These are phyloP conservation scores for Dendrophyllia cribrosa DNA, from an alignment of 64 coral and sea anemone genomes.

Conservation along the genomic window DNA sequence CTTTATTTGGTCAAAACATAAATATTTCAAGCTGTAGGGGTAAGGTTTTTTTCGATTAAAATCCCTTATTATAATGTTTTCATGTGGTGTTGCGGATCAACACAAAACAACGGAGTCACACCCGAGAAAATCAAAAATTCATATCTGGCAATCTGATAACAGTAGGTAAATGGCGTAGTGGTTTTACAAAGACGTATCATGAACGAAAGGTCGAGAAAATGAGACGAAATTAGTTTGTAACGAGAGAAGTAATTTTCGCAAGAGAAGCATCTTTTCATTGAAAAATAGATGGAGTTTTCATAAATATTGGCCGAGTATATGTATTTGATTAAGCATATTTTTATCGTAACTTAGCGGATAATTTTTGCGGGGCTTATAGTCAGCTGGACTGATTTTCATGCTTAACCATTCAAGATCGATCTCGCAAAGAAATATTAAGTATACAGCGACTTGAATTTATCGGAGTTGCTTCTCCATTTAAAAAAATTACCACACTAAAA, in stretches of 20 bases:
- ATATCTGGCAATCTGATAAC: background rate
- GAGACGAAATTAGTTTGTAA: background rate
- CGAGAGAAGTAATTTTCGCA: background rate
- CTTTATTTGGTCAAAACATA: background rate
- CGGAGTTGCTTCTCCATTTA: too few species aligned
- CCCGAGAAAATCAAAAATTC: constrained; percentile 23
- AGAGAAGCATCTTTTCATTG: background rate
- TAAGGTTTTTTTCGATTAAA: constrained; percentile 9
- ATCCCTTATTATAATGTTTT: constrained; percentile 33
- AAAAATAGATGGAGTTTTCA: background rate
- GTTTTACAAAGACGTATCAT: background rate
- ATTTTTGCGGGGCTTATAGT: background rate
- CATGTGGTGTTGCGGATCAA: constrained; percentile 3
- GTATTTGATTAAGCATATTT: background rate
- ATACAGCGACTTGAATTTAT: too few species aligned
- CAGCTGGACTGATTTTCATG: too few species aligned
- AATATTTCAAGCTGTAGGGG: background rate
- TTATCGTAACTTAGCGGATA: background rate
- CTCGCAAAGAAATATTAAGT: too few species aligned
- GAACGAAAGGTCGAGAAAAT: background rate
- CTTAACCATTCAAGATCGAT: too few species aligned
- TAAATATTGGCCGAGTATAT: too few species aligned
- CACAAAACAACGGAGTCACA: background rate
- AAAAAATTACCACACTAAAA: too few species aligned
- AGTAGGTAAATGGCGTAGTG: background rate